phyloP scores from a whole-genome alignment of 1,140 invertebrate species.

The Grapholita molesta region DNA sequence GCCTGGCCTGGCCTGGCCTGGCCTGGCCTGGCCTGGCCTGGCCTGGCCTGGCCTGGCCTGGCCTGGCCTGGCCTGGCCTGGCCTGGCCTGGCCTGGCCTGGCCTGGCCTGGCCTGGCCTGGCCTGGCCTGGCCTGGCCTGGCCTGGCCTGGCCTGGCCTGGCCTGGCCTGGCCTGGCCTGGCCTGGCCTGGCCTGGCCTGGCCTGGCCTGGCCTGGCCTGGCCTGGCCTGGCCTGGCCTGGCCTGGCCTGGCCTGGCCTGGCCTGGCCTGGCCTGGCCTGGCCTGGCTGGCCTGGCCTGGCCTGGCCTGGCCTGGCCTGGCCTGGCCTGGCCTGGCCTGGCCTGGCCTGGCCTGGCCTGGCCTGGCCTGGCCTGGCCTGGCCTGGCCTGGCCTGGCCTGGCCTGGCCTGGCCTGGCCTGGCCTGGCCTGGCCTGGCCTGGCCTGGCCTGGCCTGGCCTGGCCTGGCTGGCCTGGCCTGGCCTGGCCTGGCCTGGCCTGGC shows the following conservation, averaged over 20 bases:
- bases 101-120: background rate
- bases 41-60: no score
- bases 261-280: background rate
- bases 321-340: slow-evolving; percentile 1
- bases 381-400: slow-evolving; percentile 13
- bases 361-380: slow-evolving; percentile 20
- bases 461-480: no score
- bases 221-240: slow-evolving; percentile 11
- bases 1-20: no score
- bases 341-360: background rate
- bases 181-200: slow-evolving; percentile 1
- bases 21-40: no score
- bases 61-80: no score
- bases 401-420: slow-evolving; percentile 28
- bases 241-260: slow-evolving; percentile 6
- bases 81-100: no score
- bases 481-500: slow-evolving; percentile 34
- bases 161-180: slow-evolving; percentile 7
- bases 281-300: no score
- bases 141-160: background rate
- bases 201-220: slow-evolving; percentile 11
- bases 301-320: no score
- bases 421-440: slow-evolving; percentile 28
- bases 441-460: slow-evolving; percentile 39
- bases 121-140: background rate